Evolutionary conservation across 2,888 invertebrate species (phyloP), one percentile per base, ranked within the genome.

Genomic region (Unio delphinus): DNA sequence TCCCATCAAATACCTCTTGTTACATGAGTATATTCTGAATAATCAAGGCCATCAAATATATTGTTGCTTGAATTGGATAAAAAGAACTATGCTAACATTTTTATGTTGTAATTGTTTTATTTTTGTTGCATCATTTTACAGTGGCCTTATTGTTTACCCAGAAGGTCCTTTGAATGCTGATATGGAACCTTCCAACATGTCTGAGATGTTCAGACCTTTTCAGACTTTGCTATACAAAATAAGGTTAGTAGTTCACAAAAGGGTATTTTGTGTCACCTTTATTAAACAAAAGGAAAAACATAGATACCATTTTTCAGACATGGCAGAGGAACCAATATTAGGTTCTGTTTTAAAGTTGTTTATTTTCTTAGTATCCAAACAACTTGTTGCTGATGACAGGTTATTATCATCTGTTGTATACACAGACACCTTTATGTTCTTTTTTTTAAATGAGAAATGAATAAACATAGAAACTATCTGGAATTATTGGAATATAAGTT

Each of bases 131-230:
- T 45, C 8, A 57, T 64, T 67, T 86, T 84, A 59, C 77, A 95
- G 96, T 84, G 99, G 99, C 1, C 92, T 99, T 59, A 92, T 98
- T 64, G 94, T 97, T 67, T 97, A 94, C 89, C 95, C 96, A 5
- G 95, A 95, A 83, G 96, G 98, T 18, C 98, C 99, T 0, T 91
- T 99, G 67, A 96, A 97, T 90, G 95, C 99, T 86, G 96, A 97
- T 88, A 93, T 93, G 85, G 92, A 93, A 74, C 90, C 94, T 81
- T 94, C 94, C 78, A 94, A 95, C 83, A 93, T 97, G 92, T 96
- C 96, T 20, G 98, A 98, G 89, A 97, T 99, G 96, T 99, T 98
- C 92, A 93, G 98, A 84, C 98, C 98, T 55, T 91, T 92, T 73
- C 91, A 93, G 90, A 95, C 95, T 56, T 92, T 98, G 61, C 92